Base-by-base conservation (phyloP, 2,888 invertebrate species). In the Caenorhabditis parvicauda region DNA sequence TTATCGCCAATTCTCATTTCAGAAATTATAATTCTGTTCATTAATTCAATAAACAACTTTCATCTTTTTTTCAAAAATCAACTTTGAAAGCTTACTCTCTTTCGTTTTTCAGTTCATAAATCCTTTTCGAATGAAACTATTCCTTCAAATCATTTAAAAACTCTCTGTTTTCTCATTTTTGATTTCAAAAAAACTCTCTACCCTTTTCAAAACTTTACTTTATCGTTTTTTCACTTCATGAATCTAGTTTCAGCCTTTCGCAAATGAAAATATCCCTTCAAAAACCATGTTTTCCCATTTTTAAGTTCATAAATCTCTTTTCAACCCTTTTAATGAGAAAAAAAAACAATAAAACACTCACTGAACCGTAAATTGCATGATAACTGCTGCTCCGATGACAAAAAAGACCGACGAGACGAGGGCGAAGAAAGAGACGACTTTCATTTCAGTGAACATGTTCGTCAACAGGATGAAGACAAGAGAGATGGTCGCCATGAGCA, bases 401-500 rank as follows among this genome's bases (percentile, higher is more conserved):
- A 81, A 81, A 61, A 81, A 81, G 19, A 81, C 65, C 7, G 80
- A 71, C n/a, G 81, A 81, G 21, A 77, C 52, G 46, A 81, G 57
- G 6, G 81, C 81, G 58, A 81, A 79, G 38, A 72, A 64, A 25
- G 76, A 74, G 41, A 79, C 58, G 7, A 76, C 64, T 19, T 61
- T 52, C 67, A 72, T 70, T 51, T 72, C 72, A 6, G 77, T 78
- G 67, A 76, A 76, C 77, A 80, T 78, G 57, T 79, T 81, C 2
- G 77, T 81, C 32, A 70, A 39, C 5, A 74, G 32, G 46, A 81
- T 75, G 61, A 77, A 72, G 9, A 78, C 54, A 7, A 77, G 59
- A 2, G 76, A 74, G 35, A 78, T 70, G 2, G 80, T 68, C 24
- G 80, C 79, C 71, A 73, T 75, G 22, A 78, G 50, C 28, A 75